Evolutionary conservation across 2,797 vertebrate genomes (phyloP).

Genomic region (Silurus lanzhouensis): DNA sequence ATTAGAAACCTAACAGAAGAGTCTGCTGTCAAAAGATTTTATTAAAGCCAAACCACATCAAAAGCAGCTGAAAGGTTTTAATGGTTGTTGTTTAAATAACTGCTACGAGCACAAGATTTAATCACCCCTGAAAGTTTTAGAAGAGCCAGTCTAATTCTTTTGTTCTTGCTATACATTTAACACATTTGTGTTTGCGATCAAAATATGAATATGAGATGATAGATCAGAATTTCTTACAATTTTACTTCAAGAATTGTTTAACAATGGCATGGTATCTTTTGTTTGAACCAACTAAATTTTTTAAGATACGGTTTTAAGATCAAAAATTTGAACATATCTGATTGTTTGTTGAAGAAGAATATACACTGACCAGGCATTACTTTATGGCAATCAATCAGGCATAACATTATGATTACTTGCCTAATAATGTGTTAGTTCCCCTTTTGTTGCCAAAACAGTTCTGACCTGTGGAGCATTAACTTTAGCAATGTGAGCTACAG

Average conservation of each 20-base stretch:
- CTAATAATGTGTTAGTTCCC: too few species aligned
- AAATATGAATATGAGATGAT: background rate
- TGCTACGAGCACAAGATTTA: background rate
- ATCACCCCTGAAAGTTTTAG: background rate
- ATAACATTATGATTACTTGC: too few species aligned
- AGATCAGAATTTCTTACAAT: background rate
- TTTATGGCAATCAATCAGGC: too few species aligned
- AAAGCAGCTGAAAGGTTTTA: slow-evolving; percentile 51
- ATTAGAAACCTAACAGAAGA: slow-evolving; percentile 53
- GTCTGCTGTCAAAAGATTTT: slow-evolving; percentile 51
- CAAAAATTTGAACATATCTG: background rate
- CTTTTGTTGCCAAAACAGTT: too few species aligned
- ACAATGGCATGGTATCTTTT: background rate
- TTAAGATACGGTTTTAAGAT: background rate
- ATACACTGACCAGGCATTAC: too few species aligned
- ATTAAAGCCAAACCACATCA: slow-evolving; percentile 53
- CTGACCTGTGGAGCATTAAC: too few species aligned
- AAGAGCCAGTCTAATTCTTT: background rate
- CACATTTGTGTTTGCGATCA: background rate
- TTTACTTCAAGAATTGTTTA: background rate
- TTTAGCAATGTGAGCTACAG: too few species aligned
- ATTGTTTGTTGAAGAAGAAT: too few species aligned
- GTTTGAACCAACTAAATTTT: background rate
- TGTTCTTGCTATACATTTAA: background rate
- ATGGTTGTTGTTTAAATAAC: slow-evolving; percentile 55